phyloP scores from a whole-genome alignment of 2,797 vertebrate genomes.

The Fundulus diaphanus region DNA sequence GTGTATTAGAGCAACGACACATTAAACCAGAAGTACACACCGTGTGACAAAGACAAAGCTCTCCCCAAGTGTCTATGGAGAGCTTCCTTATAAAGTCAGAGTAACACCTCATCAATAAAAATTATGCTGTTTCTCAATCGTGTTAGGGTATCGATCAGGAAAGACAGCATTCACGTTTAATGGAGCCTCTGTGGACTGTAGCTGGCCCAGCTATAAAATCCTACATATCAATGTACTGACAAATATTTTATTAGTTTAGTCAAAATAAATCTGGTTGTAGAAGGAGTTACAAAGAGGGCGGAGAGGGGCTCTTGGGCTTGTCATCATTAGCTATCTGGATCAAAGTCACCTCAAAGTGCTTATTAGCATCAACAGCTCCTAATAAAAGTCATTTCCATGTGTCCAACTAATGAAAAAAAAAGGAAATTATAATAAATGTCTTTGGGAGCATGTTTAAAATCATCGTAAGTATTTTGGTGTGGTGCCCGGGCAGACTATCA shows the following conservation, averaged over 20 bases:
- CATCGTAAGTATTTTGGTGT: constrained; percentile 40
- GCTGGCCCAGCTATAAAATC: constrained; percentile 37
- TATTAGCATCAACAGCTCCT: constrained; percentile 55
- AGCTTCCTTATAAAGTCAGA: constrained; percentile 52
- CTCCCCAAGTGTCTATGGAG: constrained; percentile 49
- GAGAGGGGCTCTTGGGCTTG: constrained; percentile 47
- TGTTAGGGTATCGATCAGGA: constrained; percentile 63
- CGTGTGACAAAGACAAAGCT: constrained; percentile 51
- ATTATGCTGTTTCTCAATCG: constrained; percentile 52
- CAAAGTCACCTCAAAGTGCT: constrained; percentile 57
- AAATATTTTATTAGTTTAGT: constrained; percentile 68
- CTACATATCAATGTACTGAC: constrained; percentile 60
- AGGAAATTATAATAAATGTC: not conserved
- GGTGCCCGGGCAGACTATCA: constrained; percentile 39
- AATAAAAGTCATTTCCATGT: constrained; percentile 67
- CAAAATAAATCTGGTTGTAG: constrained; percentile 69
- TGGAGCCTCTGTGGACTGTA: constrained; percentile 48
- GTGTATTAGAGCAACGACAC: constrained; percentile 53
- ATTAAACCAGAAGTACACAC: constrained; percentile 49
- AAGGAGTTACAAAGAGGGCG: constrained; percentile 46
- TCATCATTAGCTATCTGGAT: constrained; percentile 74
- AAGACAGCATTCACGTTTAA: constrained; percentile 52
- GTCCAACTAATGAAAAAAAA: constrained; percentile 33
- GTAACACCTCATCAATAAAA: constrained; percentile 65
- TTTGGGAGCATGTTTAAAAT: constrained; percentile 35